Base-by-base conservation (phyloP, 2,888 invertebrate genomes). In the Geotrupes spiniger region DNA sequence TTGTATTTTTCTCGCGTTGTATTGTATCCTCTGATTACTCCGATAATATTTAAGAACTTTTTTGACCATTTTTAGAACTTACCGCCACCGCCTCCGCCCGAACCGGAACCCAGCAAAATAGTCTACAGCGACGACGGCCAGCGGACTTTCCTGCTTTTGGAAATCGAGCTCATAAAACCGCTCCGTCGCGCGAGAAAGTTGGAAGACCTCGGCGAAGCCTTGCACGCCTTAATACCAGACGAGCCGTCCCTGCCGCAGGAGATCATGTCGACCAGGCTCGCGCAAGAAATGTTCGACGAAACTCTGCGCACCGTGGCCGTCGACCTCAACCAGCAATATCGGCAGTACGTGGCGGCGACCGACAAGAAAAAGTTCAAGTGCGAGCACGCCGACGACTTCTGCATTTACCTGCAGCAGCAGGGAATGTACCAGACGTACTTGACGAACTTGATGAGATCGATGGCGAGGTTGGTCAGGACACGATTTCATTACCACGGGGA, bases 111-210 rank as follows among this genome's bases (percentile, higher is more conserved):
- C 1, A 69, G 69, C 46, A 36, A 56, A 21, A 61, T 60, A 37
- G 55, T 73, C 5, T 69, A 58, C 49, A 62, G 64, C 42, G 70
- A 71, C 46, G 51, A 62, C 6, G 69, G 67, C 6, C 49, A 62
- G 41, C 66, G 63, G 14, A 68, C 71, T 17, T 72, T 73, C 51
- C 58, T 73, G 15, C 52, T 73, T 11, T 46, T 72, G 1, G 72
- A 73, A 60, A 58, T 74, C 8, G 71, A 70, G 54, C 52, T 73
- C 12, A 53, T 63, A 17, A 59, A 62, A 28, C 65, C 73, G 0
- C 45, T 73, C 5, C 51, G 54, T 11, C 56, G 58, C 15, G 57
- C 58, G 49, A 52, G 60, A 48, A 47, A 63, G 9, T 26, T 70
- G 2, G 68, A 71, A 52, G 70, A 73, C 51, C 41, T 73, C 11